A percentile compares a stretch with the other conserved stretches of the same genome.
phyloP scores from a whole-genome alignment of 2,888 invertebrate genomes.

The Ormia ochracea region DNA sequence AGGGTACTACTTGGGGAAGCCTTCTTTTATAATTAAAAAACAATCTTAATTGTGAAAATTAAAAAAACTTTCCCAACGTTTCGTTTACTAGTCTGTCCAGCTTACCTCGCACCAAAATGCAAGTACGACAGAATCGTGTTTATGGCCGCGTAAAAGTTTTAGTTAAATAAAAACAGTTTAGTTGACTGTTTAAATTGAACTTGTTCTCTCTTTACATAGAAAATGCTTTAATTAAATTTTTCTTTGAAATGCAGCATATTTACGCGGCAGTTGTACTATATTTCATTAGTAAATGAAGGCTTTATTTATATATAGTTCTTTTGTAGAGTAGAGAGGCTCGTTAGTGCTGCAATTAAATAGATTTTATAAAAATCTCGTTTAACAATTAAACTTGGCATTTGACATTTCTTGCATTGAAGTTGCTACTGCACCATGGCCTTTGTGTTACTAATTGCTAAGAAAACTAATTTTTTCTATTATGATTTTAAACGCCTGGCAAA shows the following conservation, averaged over 20 bases:
- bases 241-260: not conserved
- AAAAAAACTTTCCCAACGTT: not conserved
- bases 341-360: not conserved
- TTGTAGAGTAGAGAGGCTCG: not conserved
- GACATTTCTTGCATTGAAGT: not conserved
- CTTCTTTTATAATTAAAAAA: too few species aligned
- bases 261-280: not conserved
- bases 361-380: not conserved
- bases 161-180: not conserved
- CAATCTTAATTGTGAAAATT: too few species aligned
- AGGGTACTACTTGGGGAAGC: too few species aligned
- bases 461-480: too few species aligned
- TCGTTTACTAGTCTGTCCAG: not conserved
- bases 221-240: not conserved
- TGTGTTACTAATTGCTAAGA: too few species aligned
- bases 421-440: not conserved
- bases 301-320: not conserved
- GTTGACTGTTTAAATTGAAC: not conserved
- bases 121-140: not conserved
- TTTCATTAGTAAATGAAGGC: not conserved
- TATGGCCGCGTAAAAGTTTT: not conserved
- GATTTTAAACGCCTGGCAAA: too few species aligned
- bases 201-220: not conserved
- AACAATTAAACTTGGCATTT: not conserved
- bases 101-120: not conserved